Conservation (phyloP, 1,140 invertebrate species). For the Globodera rostochiensis region DNA sequence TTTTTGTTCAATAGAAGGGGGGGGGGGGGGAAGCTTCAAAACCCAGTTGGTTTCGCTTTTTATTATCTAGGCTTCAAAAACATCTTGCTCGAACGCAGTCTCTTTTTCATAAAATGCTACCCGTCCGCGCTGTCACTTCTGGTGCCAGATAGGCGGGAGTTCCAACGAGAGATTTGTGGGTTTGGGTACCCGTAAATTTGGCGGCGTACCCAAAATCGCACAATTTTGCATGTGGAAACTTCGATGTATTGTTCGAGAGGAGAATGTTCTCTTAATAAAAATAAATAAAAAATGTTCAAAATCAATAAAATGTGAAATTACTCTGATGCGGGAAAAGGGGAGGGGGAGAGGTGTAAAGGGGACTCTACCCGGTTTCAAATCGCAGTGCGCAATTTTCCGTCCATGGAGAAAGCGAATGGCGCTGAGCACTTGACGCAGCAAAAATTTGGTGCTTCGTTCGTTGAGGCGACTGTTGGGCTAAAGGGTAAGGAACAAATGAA, state of each 20-base stretch:
- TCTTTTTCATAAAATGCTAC: not conserved
- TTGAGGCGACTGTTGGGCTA: constrained; percentile 45
- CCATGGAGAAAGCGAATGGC: constrained; percentile 95
- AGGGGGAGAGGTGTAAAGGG: not conserved
- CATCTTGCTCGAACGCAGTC: too few relatives aligned
- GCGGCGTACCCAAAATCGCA: constrained; percentile 98
- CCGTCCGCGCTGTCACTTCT: constrained; percentile 84
- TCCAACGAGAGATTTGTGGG: constrained; percentile 87
- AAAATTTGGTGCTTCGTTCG: constrained; percentile 58
- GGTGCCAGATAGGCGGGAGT: constrained; percentile 80
- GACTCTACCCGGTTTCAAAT: constrained; percentile 89
- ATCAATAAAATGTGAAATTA: not conserved
- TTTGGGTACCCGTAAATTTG: constrained; percentile 97
- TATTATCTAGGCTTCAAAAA: not conserved
- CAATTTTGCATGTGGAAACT: constrained; percentile 74
- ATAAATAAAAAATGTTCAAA: not conserved
- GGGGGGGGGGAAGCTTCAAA: not conserved
- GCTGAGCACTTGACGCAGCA: constrained; percentile 78
- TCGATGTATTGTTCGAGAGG: constrained; percentile 46
- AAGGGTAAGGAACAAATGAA: not conserved
- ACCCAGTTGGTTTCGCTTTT: not conserved
- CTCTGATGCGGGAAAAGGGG: not conserved
- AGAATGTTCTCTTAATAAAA: constrained; percentile 59
- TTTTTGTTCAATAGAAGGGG: too few relatives aligned
- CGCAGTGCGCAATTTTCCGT: constrained; percentile 75